Evolutionary conservation across 2,113 vertebrate genomes (phyloP).

Genomic region (Reinhardtius hippoglossoides): DNA sequence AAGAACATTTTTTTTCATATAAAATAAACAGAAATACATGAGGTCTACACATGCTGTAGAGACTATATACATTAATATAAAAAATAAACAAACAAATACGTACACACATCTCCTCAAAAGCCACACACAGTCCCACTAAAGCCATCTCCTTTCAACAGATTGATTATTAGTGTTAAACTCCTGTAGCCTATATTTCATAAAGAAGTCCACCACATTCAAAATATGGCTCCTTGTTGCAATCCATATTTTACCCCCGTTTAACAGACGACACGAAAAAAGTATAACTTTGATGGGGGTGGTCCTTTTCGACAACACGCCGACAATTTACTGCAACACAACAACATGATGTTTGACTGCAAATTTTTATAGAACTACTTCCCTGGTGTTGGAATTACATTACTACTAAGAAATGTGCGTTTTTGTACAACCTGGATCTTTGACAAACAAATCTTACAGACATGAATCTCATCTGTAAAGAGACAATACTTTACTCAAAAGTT

Average conservation of each 20-base stretch:
- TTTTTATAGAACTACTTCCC: background rate
- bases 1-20: constrained; percentile 65
- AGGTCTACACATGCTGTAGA: constrained; percentile 76
- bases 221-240: background rate
- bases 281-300: too few relatives aligned
- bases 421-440: background rate
- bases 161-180: constrained; percentile 28
- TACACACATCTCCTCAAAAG: constrained; percentile 51
- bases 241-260: constrained; percentile 4
- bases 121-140: constrained; percentile 35
- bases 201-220: constrained; percentile 22
- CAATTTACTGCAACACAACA: too few relatives aligned
- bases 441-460: background rate
- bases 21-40: constrained; percentile 72
- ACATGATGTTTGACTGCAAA: too few relatives aligned
- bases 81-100: constrained; percentile 64
- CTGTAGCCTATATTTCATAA: constrained; percentile 10
- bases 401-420: background rate
- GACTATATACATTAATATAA: constrained; percentile 70
- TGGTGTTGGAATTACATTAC: background rate
- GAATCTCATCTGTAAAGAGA: background rate
- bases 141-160: constrained; percentile 28
- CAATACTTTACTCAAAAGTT: background rate
- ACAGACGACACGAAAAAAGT: background rate
- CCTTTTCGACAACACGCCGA: too few relatives aligned